phyloP scores from a whole-genome alignment of 2,797 vertebrate species.

The Falco novaeseelandiae region DNA sequence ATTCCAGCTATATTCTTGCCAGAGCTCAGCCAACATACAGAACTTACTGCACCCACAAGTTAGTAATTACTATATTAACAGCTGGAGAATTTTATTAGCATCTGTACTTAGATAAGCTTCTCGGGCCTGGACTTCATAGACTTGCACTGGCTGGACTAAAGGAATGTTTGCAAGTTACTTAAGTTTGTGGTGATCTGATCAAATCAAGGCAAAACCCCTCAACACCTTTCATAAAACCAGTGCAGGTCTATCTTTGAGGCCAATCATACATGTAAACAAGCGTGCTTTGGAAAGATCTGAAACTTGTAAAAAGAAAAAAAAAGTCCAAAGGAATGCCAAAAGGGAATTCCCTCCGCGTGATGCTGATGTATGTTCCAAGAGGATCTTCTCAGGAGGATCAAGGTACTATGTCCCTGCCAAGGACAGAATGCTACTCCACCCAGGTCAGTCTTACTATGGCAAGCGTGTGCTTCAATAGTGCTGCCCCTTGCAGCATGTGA shows the following conservation, averaged over 20 bases:
- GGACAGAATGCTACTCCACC: neutral
- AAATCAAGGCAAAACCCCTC: neutral
- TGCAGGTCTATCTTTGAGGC: neutral
- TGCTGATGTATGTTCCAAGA: neutral
- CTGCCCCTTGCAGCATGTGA: neutral
- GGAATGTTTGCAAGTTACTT: neutral
- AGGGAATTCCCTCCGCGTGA: neutral
- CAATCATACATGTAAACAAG: neutral
- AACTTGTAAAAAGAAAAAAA: neutral
- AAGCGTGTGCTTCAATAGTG: rapidly evolving
- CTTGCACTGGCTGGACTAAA: neutral
- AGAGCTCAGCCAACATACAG: neutral
- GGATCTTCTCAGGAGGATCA: neutral
- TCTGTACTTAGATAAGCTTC: neutral
- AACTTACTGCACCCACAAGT: neutral
- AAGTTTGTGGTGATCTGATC: neutral
- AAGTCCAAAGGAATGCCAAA: neutral
- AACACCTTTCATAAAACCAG: neutral
- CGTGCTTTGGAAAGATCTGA: neutral
- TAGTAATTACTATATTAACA: neutral
- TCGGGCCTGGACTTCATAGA: neutral
- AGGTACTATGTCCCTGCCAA: neutral
- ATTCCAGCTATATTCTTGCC: neutral
- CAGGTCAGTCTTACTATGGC: neutral
- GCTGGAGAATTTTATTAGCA: neutral